phyloP scores from a whole-genome alignment of 2,113 vertebrate genomes.

The Myanophis thanlyinensis region DNA sequence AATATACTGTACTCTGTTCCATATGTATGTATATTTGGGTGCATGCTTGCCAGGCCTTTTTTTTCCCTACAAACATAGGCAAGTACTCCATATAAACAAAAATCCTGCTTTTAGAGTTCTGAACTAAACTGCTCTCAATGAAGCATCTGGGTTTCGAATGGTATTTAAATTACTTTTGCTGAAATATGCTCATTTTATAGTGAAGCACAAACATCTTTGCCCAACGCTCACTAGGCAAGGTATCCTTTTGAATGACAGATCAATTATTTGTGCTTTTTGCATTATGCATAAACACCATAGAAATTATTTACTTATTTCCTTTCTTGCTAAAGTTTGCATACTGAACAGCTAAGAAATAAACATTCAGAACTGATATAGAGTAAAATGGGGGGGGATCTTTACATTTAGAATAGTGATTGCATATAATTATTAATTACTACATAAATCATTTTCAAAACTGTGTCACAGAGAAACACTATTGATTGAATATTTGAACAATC shows the following conservation, averaged over 20 bases:
- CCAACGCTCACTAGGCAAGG: background rate
- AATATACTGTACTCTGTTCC: background rate
- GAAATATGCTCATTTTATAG: background rate
- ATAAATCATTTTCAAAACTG: background rate
- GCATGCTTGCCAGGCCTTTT: background rate
- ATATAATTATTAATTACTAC: background rate
- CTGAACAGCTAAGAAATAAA: background rate
- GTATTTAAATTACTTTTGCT: background rate
- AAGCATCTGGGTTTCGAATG: background rate
- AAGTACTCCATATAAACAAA: background rate
- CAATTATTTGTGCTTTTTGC: background rate
- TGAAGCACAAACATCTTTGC: background rate
- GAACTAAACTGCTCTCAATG: background rate
- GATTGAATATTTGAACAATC: background rate
- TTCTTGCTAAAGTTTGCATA: background rate
- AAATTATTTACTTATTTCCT: background rate
- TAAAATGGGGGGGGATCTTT: background rate
- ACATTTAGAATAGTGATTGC: background rate
- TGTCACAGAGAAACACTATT: background rate
- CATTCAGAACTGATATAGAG: background rate
- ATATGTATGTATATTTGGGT: background rate
- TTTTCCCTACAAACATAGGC: background rate
- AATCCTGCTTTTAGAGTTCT: background rate
- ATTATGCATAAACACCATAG: background rate
- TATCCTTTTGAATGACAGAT: background rate